Percentiles rank a stretch among this genome's conserved stretches.
phyloP scores from a whole-genome alignment of 2,888 invertebrate genomes.

The Meliscaeva auricollis region DNA sequence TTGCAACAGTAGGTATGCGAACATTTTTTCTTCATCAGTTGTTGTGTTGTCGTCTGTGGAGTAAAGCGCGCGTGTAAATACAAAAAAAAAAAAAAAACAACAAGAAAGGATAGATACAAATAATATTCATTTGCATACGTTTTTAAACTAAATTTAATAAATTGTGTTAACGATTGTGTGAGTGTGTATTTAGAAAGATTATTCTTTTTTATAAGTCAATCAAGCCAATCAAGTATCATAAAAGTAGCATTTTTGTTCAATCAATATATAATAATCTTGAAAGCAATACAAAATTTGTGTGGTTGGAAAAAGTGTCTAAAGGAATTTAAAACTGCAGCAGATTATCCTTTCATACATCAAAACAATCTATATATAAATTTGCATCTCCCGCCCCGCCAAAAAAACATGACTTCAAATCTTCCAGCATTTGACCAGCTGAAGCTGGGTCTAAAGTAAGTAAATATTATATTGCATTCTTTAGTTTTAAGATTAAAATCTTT shows the following conservation, averaged over 20 bases:
- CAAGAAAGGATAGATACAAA: not conserved
- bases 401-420: slow-evolving; percentile 81
- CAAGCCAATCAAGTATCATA: not conserved
- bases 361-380: not conserved
- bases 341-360: not conserved
- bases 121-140: not conserved
- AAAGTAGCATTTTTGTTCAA: not conserved
- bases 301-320: not conserved
- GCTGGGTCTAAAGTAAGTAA: slow-evolving; percentile 82
- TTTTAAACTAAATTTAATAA: slow-evolving; percentile 7
- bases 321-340: not conserved
- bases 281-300: not conserved
- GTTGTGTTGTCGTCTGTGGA: slow-evolving; percentile 81
- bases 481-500: not conserved
- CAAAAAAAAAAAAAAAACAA: slow-evolving; percentile 4
- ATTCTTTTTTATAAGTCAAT: not conserved
- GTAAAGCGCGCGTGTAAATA: slow-evolving; percentile 79
- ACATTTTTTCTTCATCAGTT: slow-evolving; percentile 79
- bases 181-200: slow-evolving; percentile 1
- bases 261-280: not conserved
- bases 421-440: slow-evolving; percentile 82
- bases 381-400: not conserved
- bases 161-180: not conserved
- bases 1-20: slow-evolving; percentile 59
- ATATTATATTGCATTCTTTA: not conserved